These are phyloP conservation scores for Peromyscus polionotus DNA, from an alignment of 2,113 vertebrate genomes.

Conservation along the genomic window DNA sequence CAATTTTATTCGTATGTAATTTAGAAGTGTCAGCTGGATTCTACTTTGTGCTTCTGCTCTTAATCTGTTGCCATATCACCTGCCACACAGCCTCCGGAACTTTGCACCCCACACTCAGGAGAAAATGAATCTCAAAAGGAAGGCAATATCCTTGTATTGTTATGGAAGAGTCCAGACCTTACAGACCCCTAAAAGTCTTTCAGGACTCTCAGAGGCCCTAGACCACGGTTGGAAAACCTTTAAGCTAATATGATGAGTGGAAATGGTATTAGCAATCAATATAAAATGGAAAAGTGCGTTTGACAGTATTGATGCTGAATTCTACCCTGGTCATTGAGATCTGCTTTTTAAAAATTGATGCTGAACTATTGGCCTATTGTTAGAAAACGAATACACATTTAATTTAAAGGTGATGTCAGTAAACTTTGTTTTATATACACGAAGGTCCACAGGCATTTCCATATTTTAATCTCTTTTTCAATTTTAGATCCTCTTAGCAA, in stretches of 20 bases:
- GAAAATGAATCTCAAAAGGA: neutral
- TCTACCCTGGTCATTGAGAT: neutral
- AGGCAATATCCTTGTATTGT: neutral
- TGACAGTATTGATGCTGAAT: neutral
- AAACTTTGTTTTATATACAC: neutral
- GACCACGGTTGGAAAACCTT: neutral
- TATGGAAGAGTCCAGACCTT: conserved; percentile 34
- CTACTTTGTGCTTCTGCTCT: neutral
- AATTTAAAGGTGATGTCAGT: conserved; percentile 20
- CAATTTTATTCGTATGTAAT: neutral
- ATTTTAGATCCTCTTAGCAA: neutral
- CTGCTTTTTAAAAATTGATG: neutral
- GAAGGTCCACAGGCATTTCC: neutral
- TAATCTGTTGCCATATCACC: neutral
- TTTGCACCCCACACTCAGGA: conserved; percentile 8
- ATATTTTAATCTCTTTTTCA: neutral
- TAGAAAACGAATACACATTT: conserved; percentile 39
- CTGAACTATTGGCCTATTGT: neutral
- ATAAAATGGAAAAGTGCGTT: neutral
- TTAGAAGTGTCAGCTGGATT: conserved; percentile 2
- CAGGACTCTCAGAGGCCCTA: neutral
- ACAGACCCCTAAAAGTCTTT: neutral
- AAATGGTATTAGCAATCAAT: neutral
- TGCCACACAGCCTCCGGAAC: neutral
- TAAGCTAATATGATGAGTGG: neutral